Percentiles rank a stretch among this genome's conserved stretches.
phyloP scores from a whole-genome alignment of 2,888 invertebrate species.

The Teleogryllus oceanicus region DNA sequence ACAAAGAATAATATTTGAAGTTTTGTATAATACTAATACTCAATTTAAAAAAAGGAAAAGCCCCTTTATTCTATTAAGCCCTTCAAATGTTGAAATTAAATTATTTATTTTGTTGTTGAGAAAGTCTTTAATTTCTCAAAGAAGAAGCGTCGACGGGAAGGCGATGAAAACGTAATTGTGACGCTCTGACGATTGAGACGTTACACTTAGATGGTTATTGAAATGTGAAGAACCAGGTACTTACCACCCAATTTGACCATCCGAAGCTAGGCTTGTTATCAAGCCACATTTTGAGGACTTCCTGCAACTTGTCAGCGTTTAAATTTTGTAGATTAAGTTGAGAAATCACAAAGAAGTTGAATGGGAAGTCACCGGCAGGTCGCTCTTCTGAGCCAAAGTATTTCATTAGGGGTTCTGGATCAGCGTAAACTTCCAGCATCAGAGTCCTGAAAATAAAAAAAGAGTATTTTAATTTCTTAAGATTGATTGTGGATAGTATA shows the following conservation, averaged over 20 bases:
- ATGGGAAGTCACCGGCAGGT: conserved; percentile 69
- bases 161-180: too few species aligned
- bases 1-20: too few species aligned
- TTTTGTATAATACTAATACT: too few species aligned
- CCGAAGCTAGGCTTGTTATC: conserved; percentile 59
- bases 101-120: too few species aligned
- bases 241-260: conserved; percentile 74
- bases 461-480: background rate
- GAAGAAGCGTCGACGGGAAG: too few species aligned
- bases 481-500: too few species aligned
- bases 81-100: too few species aligned
- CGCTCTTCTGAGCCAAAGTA: conserved; percentile 61
- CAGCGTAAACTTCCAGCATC: conserved; percentile 73
- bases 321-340: conserved; percentile 55
- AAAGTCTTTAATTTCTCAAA: too few species aligned
- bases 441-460: conserved; percentile 52
- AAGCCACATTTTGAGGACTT: conserved; percentile 62
- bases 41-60: too few species aligned
- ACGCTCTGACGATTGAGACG: too few species aligned
- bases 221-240: conserved; percentile 41
- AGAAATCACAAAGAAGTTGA: conserved; percentile 72
- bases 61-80: too few species aligned
- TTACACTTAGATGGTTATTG: too few species aligned
- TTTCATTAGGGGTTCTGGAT: conserved; percentile 56
- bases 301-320: conserved; percentile 58